These are phyloP conservation scores for Periplaneta americana DNA, from an alignment of 1,140 invertebrate species.

Conservation along the genomic window DNA sequence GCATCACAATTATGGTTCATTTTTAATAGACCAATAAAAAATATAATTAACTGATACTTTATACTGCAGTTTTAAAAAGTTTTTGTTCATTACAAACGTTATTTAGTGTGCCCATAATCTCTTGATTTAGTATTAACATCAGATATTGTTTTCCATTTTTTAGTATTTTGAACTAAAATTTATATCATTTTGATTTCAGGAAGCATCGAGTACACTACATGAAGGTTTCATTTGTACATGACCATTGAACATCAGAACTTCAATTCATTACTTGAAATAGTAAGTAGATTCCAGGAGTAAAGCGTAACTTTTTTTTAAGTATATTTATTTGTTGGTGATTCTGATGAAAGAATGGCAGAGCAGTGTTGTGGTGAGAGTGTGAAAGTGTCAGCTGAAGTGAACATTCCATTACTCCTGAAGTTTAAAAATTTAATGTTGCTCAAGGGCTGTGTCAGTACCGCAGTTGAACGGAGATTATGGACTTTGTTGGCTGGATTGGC, in stretches of 20 bases:
- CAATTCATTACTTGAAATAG: neutral
- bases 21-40: neutral
- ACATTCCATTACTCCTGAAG: neutral
- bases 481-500: neutral
- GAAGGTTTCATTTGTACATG: conserved; percentile 4
- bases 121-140: neutral
- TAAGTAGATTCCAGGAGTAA: neutral
- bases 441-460: neutral
- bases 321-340: neutral
- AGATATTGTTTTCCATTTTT: too few species aligned
- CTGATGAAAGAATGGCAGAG: neutral
- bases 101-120: neutral
- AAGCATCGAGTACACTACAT: neutral
- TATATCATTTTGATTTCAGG: too few species aligned
- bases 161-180: too few species aligned
- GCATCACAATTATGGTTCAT: neutral
- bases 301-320: neutral
- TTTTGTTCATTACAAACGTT: neutral
- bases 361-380: neutral
- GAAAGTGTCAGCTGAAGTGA: neutral
- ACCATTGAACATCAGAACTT: conserved; percentile 1
- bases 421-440: neutral
- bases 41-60: neutral
- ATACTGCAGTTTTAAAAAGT: neutral
- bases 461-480: neutral